Conservation (phyloP, 2,888 invertebrate genomes). For the Nephrocerus scutellatus region DNA sequence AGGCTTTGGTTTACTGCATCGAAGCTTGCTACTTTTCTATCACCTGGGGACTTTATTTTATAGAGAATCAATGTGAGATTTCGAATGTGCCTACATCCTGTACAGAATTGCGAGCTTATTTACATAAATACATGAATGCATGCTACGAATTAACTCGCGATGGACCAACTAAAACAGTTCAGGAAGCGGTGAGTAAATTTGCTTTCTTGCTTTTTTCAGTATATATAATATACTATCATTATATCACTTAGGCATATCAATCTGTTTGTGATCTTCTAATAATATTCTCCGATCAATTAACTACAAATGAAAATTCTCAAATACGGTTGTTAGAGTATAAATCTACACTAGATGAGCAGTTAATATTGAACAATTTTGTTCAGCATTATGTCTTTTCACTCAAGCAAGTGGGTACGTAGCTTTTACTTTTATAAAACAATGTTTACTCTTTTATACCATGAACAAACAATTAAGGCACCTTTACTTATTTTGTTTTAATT, state of each 20-base stretch:
- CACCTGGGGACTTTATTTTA: conserved; percentile 79
- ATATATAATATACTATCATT: not conserved
- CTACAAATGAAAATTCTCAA: conserved; percentile 49
- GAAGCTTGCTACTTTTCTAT: conserved; percentile 80
- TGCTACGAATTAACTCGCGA: conserved; percentile 63
- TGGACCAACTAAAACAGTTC: conserved; percentile 60
- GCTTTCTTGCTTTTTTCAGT: not conserved
- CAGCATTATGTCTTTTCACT: conserved; percentile 90
- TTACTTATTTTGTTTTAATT: conserved; percentile 1
- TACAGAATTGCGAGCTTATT: conserved; percentile 59
- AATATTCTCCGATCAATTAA: conserved; percentile 81
- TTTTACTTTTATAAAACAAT: not conserved
- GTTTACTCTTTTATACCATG: conserved; percentile 6
- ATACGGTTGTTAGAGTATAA: conserved; percentile 66
- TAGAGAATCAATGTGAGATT: conserved; percentile 65
- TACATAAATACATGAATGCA: conserved; percentile 68
- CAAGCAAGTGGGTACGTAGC: conserved; percentile 71
- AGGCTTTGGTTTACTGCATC: conserved; percentile 71
- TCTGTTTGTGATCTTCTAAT: conserved; percentile 94
- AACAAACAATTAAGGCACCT: not conserved
- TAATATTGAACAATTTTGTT: conserved; percentile 81
- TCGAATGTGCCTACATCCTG: conserved; percentile 54
- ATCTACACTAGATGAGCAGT: conserved; percentile 71
- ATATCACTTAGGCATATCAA: conserved; percentile 67
- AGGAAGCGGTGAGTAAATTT: conserved; percentile 60